Evolutionary conservation across 2,113 vertebrate genomes (phyloP).

Genomic region (Rafetus swinhoei): DNA sequence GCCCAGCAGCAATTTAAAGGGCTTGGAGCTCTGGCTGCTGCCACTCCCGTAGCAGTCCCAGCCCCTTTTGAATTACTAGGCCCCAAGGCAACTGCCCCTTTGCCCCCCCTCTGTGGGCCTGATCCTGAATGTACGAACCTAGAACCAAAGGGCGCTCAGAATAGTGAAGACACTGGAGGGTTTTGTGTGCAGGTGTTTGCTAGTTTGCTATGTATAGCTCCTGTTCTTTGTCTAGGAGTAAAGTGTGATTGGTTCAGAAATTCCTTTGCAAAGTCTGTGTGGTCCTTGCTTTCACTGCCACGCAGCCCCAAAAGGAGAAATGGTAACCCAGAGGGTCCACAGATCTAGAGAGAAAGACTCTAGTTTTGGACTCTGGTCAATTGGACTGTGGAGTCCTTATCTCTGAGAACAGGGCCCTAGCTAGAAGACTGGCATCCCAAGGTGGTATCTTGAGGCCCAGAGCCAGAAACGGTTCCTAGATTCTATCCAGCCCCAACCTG

Average conservation of each 20-base stretch:
- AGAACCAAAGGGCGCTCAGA: background rate
- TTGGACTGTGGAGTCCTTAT: background rate
- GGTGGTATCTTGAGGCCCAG: no score
- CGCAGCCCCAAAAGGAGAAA: accelerated
- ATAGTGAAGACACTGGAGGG: background rate
- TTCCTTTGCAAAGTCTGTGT: background rate
- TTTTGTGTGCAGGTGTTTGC: background rate
- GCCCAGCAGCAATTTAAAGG: no score
- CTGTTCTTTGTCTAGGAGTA: background rate
- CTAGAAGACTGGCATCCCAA: background rate
- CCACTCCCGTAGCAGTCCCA: no score
- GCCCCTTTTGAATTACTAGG: no score
- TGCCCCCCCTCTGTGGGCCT: no score
- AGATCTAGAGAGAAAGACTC: background rate
- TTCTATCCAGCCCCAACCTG: background rate
- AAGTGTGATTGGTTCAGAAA: accelerated
- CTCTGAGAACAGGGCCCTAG: background rate
- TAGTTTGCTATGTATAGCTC: background rate
- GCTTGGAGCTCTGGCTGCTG: no score
- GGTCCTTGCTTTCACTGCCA: background rate
- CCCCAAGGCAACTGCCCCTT: no score
- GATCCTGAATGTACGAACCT: background rate
- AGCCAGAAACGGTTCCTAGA: background rate
- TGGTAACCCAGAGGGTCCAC: background rate
- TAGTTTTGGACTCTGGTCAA: background rate